A percentile compares a stretch with the other conserved stretches of the same genome.
phyloP scores from a whole-genome alignment of 2,888 invertebrate species.

The Leptodirus hochenwartii region DNA sequence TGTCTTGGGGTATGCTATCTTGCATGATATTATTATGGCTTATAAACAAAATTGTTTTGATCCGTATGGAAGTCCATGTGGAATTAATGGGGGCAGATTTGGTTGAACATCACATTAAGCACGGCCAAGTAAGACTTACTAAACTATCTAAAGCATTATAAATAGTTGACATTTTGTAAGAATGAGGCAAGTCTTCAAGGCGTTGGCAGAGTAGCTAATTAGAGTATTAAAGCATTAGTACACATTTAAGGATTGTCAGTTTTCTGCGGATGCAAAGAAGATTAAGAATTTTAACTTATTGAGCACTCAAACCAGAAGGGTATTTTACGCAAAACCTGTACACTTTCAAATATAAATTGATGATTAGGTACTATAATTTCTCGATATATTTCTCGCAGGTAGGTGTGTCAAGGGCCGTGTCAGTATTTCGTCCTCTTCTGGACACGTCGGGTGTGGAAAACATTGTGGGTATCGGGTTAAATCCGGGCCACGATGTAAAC shows the following conservation, averaged over 20 bases:
- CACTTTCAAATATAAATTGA: no score
- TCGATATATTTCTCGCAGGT: conserved; percentile 22
- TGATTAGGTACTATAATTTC: no score
- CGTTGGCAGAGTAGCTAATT: no score
- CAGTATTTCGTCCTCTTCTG: conserved; percentile 47
- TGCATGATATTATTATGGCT: conserved; percentile 60
- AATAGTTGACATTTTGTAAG: no score
- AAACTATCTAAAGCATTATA: background rate
- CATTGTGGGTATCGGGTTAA: conserved; percentile 36
- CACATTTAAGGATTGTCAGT: no score
- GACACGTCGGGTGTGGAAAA: conserved; percentile 21
- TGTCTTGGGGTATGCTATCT: conserved; percentile 52
- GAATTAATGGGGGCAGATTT: conserved; percentile 81
- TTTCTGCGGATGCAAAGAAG: no score
- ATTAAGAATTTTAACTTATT: no score
- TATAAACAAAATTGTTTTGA: conserved; percentile 59
- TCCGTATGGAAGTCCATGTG: conserved; percentile 71
- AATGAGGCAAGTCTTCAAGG: no score
- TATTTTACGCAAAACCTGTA: no score
- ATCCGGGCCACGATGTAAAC: conserved; percentile 44
- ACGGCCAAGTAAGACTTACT: conserved; percentile 34
- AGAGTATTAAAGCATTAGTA: no score
- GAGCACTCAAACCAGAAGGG: no score
- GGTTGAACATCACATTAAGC: conserved; percentile 68
- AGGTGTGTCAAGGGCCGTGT: conserved; percentile 55